Evolutionary conservation across 2,797 vertebrate genomes (phyloP).

Genomic region (Ciconia nigra): DNA sequence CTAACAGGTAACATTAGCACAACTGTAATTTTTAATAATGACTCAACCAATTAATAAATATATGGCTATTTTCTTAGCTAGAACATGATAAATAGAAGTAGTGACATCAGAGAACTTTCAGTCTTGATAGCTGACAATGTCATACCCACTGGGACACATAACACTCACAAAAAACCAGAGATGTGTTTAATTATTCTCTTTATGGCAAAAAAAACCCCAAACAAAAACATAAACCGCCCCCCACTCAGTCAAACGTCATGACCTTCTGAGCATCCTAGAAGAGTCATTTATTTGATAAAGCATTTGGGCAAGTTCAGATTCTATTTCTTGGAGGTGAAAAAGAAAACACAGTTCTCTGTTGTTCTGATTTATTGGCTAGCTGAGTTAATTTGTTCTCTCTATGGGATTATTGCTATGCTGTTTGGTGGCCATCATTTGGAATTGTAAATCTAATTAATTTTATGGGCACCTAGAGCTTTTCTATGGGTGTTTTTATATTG

Average conservation of each 20-base stretch:
- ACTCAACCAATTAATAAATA: background rate
- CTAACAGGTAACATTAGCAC: background rate
- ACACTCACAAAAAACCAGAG: background rate
- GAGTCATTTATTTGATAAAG: background rate
- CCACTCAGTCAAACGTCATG: background rate
- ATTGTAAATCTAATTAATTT: slow-evolving; percentile 34
- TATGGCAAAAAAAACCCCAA: background rate
- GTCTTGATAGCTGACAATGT: background rate
- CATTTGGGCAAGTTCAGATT: background rate
- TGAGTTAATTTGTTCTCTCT: slow-evolving; percentile 30
- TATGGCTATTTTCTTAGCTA: background rate
- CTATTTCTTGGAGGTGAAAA: background rate
- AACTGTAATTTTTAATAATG: background rate
- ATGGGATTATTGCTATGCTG: background rate
- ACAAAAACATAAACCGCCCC: background rate
- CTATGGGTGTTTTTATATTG: background rate
- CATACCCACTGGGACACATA: background rate
- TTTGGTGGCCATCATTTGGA: background rate
- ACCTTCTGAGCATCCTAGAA: background rate
- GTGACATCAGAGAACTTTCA: background rate
- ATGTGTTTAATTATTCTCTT: background rate
- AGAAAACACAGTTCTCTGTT: background rate
- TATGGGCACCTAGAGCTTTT: background rate
- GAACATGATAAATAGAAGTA: background rate
- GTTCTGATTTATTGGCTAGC: slow-evolving; percentile 19